phyloP scores from a whole-genome alignment of 2,888 invertebrate genomes.

The Saturnia pavonia region DNA sequence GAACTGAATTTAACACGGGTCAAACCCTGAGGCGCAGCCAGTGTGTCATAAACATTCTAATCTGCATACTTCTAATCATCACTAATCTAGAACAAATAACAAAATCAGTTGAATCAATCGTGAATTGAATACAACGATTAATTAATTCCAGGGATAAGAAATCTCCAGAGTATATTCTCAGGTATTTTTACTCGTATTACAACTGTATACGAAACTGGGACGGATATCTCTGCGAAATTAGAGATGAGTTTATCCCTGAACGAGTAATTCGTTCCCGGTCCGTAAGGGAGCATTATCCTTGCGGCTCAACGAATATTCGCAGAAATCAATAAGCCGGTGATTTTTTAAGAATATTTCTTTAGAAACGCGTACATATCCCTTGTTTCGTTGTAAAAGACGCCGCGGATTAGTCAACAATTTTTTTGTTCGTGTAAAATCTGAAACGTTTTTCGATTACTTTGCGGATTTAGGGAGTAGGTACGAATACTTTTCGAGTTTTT shows the following conservation, averaged over 20 bases:
- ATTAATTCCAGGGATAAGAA: background rate
- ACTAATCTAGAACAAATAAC: background rate
- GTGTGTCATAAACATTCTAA: background rate
- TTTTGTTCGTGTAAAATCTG: conserved; percentile 66
- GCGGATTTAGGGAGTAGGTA: conserved; percentile 65
- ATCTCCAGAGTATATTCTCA: background rate
- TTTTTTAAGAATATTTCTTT: conserved; percentile 67
- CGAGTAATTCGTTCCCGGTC: conserved; percentile 74
- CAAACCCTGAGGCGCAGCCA: no score
- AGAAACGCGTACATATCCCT: conserved; percentile 70
- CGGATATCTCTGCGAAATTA: conserved; percentile 55
- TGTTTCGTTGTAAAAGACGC: conserved; percentile 69
- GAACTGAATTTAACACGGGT: no score
- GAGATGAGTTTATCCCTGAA: conserved; percentile 74
- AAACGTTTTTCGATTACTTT: conserved; percentile 71
- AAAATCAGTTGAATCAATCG: background rate
- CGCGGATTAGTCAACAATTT: conserved; percentile 69
- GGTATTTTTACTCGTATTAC: conserved; percentile 11
- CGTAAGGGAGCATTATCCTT: conserved; percentile 70
- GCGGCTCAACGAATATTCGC: conserved; percentile 66
- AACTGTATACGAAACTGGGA: conserved; percentile 2
- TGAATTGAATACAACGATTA: conserved; percentile 1
- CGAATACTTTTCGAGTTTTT: conserved; percentile 48
- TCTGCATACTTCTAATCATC: background rate
- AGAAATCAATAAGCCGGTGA: conserved; percentile 76